These are phyloP conservation scores for Aphis gossypii DNA, from an alignment of 1,140 invertebrate species.

Conservation along the genomic window DNA sequence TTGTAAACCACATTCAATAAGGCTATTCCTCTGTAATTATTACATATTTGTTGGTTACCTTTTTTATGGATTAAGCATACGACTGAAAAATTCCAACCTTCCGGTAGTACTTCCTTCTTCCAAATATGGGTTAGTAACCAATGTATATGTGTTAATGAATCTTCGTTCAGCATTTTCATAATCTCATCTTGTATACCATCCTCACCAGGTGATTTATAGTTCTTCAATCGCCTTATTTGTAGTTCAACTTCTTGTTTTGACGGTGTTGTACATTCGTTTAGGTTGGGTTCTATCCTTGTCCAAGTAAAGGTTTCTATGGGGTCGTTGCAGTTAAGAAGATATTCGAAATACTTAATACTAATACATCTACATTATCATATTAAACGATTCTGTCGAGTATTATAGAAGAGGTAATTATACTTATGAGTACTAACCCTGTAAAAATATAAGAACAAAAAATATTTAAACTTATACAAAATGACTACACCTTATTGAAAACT, in stretches of 20 bases:
- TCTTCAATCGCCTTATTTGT: constrained; percentile 30
- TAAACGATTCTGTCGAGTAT: no score
- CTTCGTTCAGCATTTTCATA: not conserved
- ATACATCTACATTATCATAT: no score
- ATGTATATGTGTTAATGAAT: constrained; percentile 18
- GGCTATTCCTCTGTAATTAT: constrained; percentile 61
- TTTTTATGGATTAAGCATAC: constrained; percentile 61
- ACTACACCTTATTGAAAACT: no score
- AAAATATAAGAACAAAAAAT: no score
- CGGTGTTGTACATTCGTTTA: not conserved
- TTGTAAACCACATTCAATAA: constrained; percentile 57
- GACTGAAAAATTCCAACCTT: constrained; percentile 60
- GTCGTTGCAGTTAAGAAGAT: not conserved
- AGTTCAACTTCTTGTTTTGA: constrained; percentile 38
- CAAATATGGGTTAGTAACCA: constrained; percentile 6
- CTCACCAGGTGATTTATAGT: constrained; percentile 2
- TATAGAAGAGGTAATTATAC: no score
- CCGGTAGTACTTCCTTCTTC: constrained; percentile 58
- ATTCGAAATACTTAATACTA: not conserved
- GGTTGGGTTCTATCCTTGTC: constrained; percentile 19
- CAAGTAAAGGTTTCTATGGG: not conserved
- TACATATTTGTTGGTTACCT: constrained; percentile 60
- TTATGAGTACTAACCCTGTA: no score
- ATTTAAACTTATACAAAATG: no score
- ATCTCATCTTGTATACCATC: constrained; percentile 7